These are phyloP conservation scores for Hypsibius dujardini DNA, from an alignment of 1,140 invertebrate species.

Conservation along the genomic window DNA sequence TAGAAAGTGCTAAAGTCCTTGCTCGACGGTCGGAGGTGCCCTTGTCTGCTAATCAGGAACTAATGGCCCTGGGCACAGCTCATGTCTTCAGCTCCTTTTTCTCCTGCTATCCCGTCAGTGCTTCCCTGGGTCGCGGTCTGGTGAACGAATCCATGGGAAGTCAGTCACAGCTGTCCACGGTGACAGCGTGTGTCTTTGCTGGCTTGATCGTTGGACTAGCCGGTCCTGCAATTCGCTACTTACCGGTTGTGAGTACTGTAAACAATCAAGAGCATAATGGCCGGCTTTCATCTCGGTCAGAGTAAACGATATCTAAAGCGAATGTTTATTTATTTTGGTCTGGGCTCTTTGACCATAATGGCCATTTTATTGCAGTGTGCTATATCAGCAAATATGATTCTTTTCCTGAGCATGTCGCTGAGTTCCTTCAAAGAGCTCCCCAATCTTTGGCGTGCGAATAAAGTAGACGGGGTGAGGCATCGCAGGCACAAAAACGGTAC, in stretches of 20 bases:
- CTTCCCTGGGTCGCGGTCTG: neutral
- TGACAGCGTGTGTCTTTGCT: neutral
- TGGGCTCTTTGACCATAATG: neutral
- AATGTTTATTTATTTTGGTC: neutral
- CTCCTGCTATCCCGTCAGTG: neutral
- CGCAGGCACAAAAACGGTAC: neutral
- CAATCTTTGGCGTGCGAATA: neutral
- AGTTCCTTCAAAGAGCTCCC: neutral
- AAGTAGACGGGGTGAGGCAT: neutral
- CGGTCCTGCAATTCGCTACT: neutral
- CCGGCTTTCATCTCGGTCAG: neutral
- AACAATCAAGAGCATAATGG: neutral
- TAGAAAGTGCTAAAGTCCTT: neutral
- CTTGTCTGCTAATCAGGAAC: conserved; percentile 5
- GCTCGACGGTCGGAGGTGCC: neutral
- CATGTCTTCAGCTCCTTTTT: conserved; percentile 9
- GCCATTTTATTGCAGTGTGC: neutral
- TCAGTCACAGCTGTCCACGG: neutral
- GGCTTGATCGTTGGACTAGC: neutral
- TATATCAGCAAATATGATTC: neutral
- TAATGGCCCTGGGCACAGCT: neutral
- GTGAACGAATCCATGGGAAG: conserved; percentile 1
- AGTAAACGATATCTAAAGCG: neutral
- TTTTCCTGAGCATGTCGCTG: conserved; percentile 13
- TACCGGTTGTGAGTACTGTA: neutral